A percentile compares a stretch with the other conserved stretches of the same genome.
These are phyloP conservation scores for Scatophagus argus DNA, from an alignment of 2,113 vertebrate species.

Conservation along the genomic window DNA sequence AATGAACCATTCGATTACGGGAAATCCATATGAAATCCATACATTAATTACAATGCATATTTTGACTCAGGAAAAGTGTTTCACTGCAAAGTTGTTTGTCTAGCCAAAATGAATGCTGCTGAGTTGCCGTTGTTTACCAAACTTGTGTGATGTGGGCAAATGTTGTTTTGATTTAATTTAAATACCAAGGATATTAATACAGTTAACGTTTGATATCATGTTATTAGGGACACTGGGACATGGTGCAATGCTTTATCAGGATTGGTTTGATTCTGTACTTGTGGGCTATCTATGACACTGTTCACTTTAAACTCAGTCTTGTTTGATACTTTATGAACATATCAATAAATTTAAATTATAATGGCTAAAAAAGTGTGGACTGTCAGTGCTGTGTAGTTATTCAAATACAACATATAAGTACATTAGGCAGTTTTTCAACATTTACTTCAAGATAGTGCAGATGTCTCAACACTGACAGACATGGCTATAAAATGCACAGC, in stretches of 20 bases:
- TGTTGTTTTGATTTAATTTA: conserved; percentile 63
- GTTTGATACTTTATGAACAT: conserved; percentile 76
- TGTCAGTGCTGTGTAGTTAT: conserved; percentile 20
- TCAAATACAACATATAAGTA: conserved; percentile 6
- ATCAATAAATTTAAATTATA: conserved; percentile 75
- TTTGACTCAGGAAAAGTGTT: conserved; percentile 72
- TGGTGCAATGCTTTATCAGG: conserved; percentile 75
- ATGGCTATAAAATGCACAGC: neutral
- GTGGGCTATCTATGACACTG: conserved; percentile 54
- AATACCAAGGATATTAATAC: conserved; percentile 59
- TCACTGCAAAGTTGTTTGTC: conserved; percentile 58
- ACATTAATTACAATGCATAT: conserved; percentile 53
- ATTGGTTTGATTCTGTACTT: conserved; percentile 71
- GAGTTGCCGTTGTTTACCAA: conserved; percentile 77
- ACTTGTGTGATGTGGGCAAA: conserved; percentile 63
- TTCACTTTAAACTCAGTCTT: conserved; percentile 64
- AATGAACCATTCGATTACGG: conserved; percentile 17
- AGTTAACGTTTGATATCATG: conserved; percentile 55
- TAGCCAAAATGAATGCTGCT: conserved; percentile 63
- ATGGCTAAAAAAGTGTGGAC: conserved; percentile 15
- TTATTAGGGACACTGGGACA: conserved; percentile 77
- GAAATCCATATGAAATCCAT: conserved; percentile 41
- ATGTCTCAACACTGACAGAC: neutral
- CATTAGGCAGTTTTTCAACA: neutral
- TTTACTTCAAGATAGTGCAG: neutral